A percentile compares a stretch with the other conserved stretches of the same genome.
phyloP scores from a whole-genome alignment of 2,888 invertebrate species.

The Noctua comes region DNA sequence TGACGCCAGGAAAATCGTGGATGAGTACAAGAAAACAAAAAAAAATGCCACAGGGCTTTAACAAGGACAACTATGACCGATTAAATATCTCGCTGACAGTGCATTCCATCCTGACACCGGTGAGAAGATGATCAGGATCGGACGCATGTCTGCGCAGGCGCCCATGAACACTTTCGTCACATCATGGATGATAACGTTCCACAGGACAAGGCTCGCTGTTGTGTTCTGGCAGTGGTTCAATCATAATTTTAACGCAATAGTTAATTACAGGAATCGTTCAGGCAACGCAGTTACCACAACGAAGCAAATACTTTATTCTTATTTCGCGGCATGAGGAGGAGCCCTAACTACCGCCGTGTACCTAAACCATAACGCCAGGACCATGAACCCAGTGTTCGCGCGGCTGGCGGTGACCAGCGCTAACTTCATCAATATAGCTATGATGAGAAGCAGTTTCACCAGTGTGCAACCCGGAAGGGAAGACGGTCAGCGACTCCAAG shows the following conservation, averaged over 20 bases:
- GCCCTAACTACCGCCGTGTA: too few species aligned
- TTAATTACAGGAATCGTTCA: conserved; percentile 99
- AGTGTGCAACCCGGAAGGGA: conserved; percentile 94
- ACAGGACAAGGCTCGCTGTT: conserved; percentile 97
- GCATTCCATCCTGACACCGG: conserved; percentile 99
- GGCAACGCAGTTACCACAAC: conserved; percentile 93
- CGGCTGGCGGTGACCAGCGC: conserved; percentile 97
- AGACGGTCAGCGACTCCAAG: conserved; percentile 92
- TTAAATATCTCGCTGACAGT: conserved; percentile 98
- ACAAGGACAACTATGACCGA: conserved; percentile 92
- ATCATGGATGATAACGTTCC: conserved; percentile 99
- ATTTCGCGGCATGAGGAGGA: too few species aligned
- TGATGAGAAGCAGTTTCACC: conserved; percentile 97
- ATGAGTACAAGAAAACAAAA: conserved; percentile 56
- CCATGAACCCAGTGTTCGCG: conserved; percentile 94
- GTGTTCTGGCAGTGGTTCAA: conserved; percentile 99
- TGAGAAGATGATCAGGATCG: conserved; percentile 97
- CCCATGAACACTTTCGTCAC: conserved; percentile 99
- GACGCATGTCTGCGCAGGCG: conserved; percentile 99
- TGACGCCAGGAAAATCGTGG: conserved; percentile 94
- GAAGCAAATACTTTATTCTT: too few species aligned
- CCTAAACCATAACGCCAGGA: neutral
- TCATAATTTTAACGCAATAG: conserved; percentile 99
- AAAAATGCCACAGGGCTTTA: too few species aligned
- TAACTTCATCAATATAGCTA: conserved; percentile 99